A percentile compares a stretch with the other conserved stretches of the same genome.
These are phyloP conservation scores for Melanargia galathea DNA, from an alignment of 2,888 invertebrate genomes.

Conservation along the genomic window DNA sequence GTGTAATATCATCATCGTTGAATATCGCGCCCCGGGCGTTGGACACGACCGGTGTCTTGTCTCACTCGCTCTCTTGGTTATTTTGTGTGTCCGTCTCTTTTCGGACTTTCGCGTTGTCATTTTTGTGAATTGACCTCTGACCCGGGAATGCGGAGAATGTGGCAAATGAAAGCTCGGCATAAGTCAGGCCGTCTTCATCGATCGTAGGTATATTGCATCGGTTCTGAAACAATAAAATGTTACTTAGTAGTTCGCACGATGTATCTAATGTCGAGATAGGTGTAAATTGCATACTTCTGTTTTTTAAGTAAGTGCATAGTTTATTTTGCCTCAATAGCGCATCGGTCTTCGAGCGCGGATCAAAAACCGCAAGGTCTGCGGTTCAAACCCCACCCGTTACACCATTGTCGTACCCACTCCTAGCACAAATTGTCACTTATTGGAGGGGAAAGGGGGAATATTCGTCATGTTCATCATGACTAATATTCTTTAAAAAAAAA, in stretches of 20 bases:
- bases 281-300: neutral
- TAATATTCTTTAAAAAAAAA: no score
- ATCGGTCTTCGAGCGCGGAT: no score
- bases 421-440: no score
- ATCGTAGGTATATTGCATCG: conserved; percentile 38
- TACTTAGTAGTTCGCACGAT: neutral
- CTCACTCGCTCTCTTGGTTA: conserved; percentile 44
- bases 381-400: no score
- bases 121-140: conserved; percentile 75
- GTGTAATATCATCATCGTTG: conserved; percentile 67
- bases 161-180: conserved; percentile 61
- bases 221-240: conserved; percentile 18
- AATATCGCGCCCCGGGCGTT: conserved; percentile 65
- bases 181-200: conserved; percentile 51
- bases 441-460: no score
- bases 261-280: neutral
- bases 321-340: no score
- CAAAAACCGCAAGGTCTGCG: no score
- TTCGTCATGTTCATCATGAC: no score
- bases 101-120: conserved; percentile 68
- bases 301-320: no score
- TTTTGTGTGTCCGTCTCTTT: conserved; percentile 42
- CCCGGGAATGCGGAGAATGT: conserved; percentile 63
- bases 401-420: no score
- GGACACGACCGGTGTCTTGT: conserved; percentile 50